A percentile compares a stretch with the other conserved stretches of the same genome.
Conservation (phyloP, 1,140 invertebrate species). For the Zaprionus taronus region DNA sequence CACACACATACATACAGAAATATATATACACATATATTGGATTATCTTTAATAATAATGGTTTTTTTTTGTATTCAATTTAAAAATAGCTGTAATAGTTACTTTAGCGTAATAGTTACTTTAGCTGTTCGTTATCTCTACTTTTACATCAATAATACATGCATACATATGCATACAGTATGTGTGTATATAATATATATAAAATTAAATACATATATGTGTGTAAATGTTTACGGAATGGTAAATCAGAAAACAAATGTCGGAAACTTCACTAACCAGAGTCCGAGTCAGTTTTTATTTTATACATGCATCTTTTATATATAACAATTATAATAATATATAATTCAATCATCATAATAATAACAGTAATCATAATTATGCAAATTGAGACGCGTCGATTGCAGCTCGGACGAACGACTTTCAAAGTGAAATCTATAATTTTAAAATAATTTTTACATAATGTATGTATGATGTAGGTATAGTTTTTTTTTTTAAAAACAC, state of each 20-base stretch:
- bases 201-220: conserved; percentile 4
- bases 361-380: conserved; percentile 6
- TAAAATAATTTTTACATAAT: conserved; percentile 17
- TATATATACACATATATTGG: conserved; percentile 29
- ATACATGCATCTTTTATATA: conserved; percentile 22
- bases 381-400: conserved; percentile 6
- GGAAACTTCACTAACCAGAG: not conserved
- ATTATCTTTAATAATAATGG: conserved; percentile 33
- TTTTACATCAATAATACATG: conserved; percentile 38
- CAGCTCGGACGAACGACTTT: conserved; percentile 22
- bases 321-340: conserved; percentile 9
- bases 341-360: conserved; percentile 9
- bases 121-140: conserved; percentile 55
- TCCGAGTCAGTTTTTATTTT: conserved; percentile 6
- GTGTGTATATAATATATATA: conserved; percentile 1
- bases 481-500: conserved; percentile 17
- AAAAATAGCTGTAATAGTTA: conserved; percentile 74
- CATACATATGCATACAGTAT: not conserved
- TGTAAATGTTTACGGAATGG: not conserved
- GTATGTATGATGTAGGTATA: conserved; percentile 29
- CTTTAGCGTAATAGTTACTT: conserved; percentile 69
- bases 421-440: conserved; percentile 32
- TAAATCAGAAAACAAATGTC: not conserved
- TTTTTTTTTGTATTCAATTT: conserved; percentile 74
- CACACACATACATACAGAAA: conserved; percentile 10